Evolutionary conservation across 2,888 invertebrate genomes (phyloP).

Genomic region (Pristionchus entomophagus): DNA sequence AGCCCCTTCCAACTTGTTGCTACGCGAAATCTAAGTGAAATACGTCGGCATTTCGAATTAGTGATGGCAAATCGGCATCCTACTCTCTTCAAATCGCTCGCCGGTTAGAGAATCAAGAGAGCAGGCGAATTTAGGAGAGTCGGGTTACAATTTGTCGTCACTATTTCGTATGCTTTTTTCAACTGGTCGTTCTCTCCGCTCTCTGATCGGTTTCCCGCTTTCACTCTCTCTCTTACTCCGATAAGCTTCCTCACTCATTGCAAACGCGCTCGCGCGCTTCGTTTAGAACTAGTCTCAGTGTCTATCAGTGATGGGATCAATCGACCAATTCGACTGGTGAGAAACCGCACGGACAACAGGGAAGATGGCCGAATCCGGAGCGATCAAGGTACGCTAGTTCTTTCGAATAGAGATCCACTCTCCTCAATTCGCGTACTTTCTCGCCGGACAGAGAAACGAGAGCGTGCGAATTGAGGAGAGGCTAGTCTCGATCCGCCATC

Average conservation of each 20-base stretch:
- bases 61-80: too few species aligned
- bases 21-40: too few species aligned
- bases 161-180: neutral
- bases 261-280: neutral
- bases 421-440: neutral
- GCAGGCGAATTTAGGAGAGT: too few species aligned
- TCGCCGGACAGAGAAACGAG: too few species aligned
- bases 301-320: neutral
- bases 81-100: too few species aligned
- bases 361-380: neutral
- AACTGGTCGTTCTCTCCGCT: constrained; percentile 8
- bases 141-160: neutral
- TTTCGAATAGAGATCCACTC: too few species aligned
- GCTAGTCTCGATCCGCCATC: too few species aligned
- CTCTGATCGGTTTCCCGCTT: too few species aligned
- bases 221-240: neutral
- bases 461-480: too few species aligned
- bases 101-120: too few species aligned
- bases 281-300: neutral
- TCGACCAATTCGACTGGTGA: neutral
- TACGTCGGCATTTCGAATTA: too few species aligned
- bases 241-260: neutral
- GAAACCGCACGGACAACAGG: neutral
- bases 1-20: neutral
- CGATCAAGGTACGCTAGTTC: neutral